These are phyloP conservation scores for Drosophila nr. medialis DNA, from an alignment of 2,888 invertebrate genomes.

Conservation along the genomic window DNA sequence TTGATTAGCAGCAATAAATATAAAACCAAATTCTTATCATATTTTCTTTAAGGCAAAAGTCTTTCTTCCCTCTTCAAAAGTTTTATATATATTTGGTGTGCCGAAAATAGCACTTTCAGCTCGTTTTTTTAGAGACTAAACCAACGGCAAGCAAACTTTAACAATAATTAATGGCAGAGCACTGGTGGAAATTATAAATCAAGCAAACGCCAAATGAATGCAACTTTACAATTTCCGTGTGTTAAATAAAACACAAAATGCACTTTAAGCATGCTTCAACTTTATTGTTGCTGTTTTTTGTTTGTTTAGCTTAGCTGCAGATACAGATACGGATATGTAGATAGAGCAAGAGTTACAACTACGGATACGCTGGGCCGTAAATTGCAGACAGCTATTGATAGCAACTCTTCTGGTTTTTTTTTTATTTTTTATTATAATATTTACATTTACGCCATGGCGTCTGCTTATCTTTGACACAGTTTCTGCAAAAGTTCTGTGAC, in stretches of 20 bases:
- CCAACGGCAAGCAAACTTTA: too few relatives aligned
- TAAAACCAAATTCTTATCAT: neutral
- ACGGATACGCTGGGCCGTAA: conserved; percentile 56
- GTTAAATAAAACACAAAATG: conserved; percentile 59
- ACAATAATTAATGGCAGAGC: neutral
- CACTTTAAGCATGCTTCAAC: conserved; percentile 36
- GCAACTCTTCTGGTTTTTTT: conserved; percentile 25
- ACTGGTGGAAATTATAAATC: conserved; percentile 69
- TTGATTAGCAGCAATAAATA: neutral
- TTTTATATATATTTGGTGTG: neutral
- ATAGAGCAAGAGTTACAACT: conserved; percentile 29
- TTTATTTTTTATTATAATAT: conserved; percentile 31
- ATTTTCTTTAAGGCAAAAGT: neutral
- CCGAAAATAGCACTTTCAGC: neutral
- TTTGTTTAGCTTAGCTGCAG: conserved; percentile 58
- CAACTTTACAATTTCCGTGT: conserved; percentile 75
- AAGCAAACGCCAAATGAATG: conserved; percentile 30
- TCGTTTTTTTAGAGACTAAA: neutral
- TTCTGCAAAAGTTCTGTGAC: conserved; percentile 32
- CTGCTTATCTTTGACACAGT: conserved; percentile 70
- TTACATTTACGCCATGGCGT: conserved; percentile 32
- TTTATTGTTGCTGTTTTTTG: conserved; percentile 37
- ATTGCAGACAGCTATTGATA: conserved; percentile 64
- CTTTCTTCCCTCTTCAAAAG: accelerated
- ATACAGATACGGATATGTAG: conserved; percentile 17